A percentile compares a stretch with the other conserved stretches of the same genome.
phyloP scores from a whole-genome alignment of 2,888 invertebrate species.

The Sinelater perroti region DNA sequence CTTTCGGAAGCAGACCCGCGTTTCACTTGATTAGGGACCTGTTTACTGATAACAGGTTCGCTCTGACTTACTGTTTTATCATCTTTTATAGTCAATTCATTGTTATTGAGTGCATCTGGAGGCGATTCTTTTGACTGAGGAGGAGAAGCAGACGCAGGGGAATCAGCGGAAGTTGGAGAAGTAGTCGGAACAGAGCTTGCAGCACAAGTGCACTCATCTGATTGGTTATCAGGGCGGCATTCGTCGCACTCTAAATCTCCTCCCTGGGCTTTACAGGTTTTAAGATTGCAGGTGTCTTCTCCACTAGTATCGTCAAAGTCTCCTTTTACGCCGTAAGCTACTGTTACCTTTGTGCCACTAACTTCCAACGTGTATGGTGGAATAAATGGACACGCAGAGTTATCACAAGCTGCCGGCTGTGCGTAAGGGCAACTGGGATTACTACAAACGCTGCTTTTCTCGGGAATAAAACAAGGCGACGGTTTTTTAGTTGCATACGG shows the following conservation, averaged over 20 bases:
- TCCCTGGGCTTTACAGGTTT: neutral
- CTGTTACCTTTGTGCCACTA: constrained; percentile 3
- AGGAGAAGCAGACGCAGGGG: too few species aligned
- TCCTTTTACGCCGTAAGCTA: neutral
- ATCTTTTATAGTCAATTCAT: constrained; percentile 19
- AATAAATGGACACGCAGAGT: neutral
- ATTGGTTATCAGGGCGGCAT: neutral
- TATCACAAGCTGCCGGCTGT: neutral
- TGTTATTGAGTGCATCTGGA: neutral
- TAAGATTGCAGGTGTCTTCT: neutral
- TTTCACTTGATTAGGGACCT: neutral
- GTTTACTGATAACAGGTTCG: constrained; percentile 8
- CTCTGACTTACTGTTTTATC: constrained; percentile 13
- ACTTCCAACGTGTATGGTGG: neutral
- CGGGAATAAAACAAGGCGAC: neutral
- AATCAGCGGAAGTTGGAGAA: too few species aligned
- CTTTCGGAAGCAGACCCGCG: constrained; percentile 8
- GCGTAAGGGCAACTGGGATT: constrained; percentile 33
- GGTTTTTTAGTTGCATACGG: constrained; percentile 18
- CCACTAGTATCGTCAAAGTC: neutral
- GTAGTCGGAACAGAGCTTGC: too few species aligned
- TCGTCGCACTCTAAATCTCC: neutral
- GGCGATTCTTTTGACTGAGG: neutral
- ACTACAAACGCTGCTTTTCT: constrained; percentile 8
- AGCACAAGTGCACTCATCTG: neutral